These are phyloP conservation scores for Paramormyrops kingsleyae DNA, from an alignment of 2,113 vertebrate species.

Conservation along the genomic window DNA sequence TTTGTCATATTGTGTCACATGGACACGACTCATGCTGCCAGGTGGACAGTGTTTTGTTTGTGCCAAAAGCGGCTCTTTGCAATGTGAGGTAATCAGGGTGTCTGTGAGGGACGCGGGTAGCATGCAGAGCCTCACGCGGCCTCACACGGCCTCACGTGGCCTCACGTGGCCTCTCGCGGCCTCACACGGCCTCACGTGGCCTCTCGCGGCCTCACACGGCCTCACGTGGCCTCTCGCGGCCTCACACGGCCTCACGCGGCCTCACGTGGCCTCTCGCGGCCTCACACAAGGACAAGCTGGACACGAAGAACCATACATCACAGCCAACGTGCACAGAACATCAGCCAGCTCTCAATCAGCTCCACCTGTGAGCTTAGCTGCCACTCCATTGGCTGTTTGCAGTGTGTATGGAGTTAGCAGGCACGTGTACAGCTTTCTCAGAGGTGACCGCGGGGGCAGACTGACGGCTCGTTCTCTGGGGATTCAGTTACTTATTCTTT, in stretches of 20 bases:
- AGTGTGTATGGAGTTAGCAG: background rate
- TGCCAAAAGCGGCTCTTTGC: constrained; percentile 7
- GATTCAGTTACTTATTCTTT: background rate
- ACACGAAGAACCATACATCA: background rate
- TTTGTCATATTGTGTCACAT: background rate
- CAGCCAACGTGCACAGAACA: background rate
- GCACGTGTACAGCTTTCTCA: background rate
- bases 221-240: too few species aligned
- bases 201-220: too few species aligned
- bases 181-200: background rate
- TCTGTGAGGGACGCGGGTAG: background rate
- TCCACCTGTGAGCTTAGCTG: background rate
- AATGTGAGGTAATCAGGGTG: background rate
- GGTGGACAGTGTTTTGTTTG: background rate
- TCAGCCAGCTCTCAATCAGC: background rate
- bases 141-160: background rate
- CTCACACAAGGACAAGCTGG: background rate
- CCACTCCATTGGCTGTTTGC: background rate
- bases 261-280: too few species aligned
- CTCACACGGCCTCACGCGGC: too few species aligned
- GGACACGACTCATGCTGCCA: background rate
- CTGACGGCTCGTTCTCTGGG: background rate
- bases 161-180: too few species aligned
- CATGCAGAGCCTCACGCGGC: background rate
- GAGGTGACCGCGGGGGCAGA: background rate